Base-by-base conservation (phyloP, 2,113 vertebrate genomes). In the Burhinus bistriatus region DNA sequence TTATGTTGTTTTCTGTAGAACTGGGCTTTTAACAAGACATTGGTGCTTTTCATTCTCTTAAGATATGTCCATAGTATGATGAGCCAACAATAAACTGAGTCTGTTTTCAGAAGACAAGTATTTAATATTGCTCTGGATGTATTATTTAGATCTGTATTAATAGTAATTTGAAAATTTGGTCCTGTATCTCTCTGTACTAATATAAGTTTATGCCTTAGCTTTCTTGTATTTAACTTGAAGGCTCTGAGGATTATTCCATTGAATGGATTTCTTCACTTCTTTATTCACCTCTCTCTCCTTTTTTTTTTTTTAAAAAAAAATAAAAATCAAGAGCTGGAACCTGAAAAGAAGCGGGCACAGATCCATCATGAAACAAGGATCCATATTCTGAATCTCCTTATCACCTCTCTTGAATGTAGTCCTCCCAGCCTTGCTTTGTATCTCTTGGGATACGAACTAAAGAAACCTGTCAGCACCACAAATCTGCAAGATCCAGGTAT, bases 401-500 rank as follows among this genome's bases (percentile, higher is more conserved):
- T 99, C 77, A 99, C 99, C 8, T 99, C 99, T 81, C 97, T 99
- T 96, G 99, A 99, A 61, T 98, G 99, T 85, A 99, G 98, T 89
- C 97, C 98, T 15, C 99, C 99, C 52, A 99, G 99, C 92, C 98
- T 99, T 88, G 99, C 99, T 9, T 97, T 99, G 11, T 99, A 99
- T 95, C 98, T 99, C 27, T 64, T 99, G 97, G 99, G 99, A 55
- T 99, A 99, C 21, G 99, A 99, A 91, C 97, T 99, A 27, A 99
- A 99, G 98, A 99, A 99, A 95, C 98, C 99, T 5, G 99, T 99
- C 68, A 99, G 98, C 78, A 99, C 99, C 45, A 99, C 99, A 58
- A 99, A 99, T 93, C 98, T 99, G 6, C 99, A 99, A 91, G 99
- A 99, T 82, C 99, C 99, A 97, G 99, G 99, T 99, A 98, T 32